phyloP scores from a whole-genome alignment of 2,888 invertebrate genomes.

The Lasioglossum lativentre region DNA sequence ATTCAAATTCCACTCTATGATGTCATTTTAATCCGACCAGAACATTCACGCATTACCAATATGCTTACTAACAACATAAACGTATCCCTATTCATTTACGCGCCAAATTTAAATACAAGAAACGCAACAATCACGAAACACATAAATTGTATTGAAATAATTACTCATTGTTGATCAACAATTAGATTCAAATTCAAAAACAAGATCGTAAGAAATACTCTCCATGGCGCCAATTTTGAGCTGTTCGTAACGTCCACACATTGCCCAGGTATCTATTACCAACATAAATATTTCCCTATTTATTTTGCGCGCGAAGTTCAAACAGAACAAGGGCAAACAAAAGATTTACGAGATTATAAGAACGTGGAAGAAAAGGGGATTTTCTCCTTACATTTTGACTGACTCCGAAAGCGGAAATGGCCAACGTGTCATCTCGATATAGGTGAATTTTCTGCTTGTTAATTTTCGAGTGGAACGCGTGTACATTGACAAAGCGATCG shows the following conservation, averaged over 20 bases:
- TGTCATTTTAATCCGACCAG: neutral
- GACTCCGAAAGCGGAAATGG: slow-evolving; percentile 72
- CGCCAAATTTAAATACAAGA: neutral
- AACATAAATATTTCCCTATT: neutral
- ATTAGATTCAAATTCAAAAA: neutral
- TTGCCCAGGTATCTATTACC: neutral
- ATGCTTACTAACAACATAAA: neutral
- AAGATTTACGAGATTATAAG: neutral
- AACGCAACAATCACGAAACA: too few relatives aligned
- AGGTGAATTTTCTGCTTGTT: slow-evolving; percentile 82
- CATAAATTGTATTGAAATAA: neutral
- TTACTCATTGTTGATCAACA: neutral
- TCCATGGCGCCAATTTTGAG: neutral
- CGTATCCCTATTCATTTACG: neutral
- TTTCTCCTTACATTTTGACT: neutral
- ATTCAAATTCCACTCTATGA: neutral
- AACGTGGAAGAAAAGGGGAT: neutral
- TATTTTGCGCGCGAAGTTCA: neutral
- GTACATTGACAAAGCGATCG: slow-evolving; percentile 60
- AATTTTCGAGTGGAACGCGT: slow-evolving; percentile 75
- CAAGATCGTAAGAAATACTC: neutral
- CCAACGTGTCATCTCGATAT: slow-evolving; percentile 78
- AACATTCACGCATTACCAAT: neutral
- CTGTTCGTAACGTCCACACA: neutral
- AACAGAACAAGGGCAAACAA: neutral